phyloP scores from a whole-genome alignment of 1,140 invertebrate genomes.

The Bicyclus anynana region DNA sequence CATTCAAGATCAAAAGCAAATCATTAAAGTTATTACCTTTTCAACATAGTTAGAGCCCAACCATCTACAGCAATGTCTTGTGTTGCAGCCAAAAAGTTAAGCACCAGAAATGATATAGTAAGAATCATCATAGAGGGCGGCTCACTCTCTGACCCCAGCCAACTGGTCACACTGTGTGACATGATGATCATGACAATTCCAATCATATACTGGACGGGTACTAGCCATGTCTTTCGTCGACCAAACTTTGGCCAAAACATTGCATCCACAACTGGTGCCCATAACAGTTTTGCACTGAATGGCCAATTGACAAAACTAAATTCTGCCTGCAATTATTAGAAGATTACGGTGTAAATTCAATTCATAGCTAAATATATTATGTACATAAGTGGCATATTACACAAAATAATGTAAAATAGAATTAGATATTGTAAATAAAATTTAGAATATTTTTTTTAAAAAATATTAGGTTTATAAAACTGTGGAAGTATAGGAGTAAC shows the following conservation, averaged over 20 bases:
- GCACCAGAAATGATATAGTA: slow-evolving; percentile 91
- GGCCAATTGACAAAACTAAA: slow-evolving; percentile 99
- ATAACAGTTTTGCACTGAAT: slow-evolving; percentile 97
- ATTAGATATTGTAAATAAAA: too few relatives aligned
- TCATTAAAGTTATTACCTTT: slow-evolving; percentile 80
- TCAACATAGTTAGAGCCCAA: slow-evolving; percentile 99
- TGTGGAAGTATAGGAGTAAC: too few relatives aligned
- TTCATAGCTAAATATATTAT: too few relatives aligned
- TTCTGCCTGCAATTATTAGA: slow-evolving; percentile 87
- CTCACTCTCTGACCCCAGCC: slow-evolving; percentile 82
- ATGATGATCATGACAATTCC: slow-evolving; percentile 92
- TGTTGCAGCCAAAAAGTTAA: slow-evolving; percentile 98
- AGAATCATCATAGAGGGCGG: slow-evolving; percentile 89
- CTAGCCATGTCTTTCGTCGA: slow-evolving; percentile 97
- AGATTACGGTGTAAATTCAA: too few relatives aligned
- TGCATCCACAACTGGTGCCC: slow-evolving; percentile 98
- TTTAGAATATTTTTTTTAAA: too few relatives aligned
- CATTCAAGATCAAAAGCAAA: too few relatives aligned
- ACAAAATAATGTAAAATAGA: too few relatives aligned
- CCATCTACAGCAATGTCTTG: slow-evolving; percentile 99
- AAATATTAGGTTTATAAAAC: too few relatives aligned
- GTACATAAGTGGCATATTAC: too few relatives aligned
- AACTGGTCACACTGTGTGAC: slow-evolving; percentile 84
- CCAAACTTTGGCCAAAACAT: slow-evolving; percentile 91
- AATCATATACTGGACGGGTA: slow-evolving; percentile 92